Evolutionary conservation across 2,113 vertebrate genomes (phyloP).

Genomic region (Cariama cristata): DNA sequence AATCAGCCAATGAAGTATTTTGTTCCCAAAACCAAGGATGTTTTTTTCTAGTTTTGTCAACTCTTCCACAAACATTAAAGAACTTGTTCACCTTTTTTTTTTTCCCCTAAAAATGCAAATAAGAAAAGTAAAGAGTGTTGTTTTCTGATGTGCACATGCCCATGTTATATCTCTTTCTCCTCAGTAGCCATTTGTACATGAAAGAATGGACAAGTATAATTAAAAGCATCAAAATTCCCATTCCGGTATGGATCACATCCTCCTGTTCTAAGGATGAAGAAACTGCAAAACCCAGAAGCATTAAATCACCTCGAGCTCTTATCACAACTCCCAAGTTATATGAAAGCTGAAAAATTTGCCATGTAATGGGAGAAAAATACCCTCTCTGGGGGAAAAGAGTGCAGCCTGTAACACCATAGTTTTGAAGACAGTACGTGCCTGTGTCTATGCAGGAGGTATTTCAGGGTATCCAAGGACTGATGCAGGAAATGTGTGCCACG

Average conservation of each 20-base stretch:
- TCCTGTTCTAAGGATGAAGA: background rate
- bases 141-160: background rate
- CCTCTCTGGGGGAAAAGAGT: background rate
- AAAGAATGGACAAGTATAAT: background rate
- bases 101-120: background rate
- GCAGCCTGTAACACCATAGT: background rate
- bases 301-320: background rate
- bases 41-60: conserved; percentile 1
- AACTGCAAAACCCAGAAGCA: background rate
- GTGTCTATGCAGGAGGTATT: background rate
- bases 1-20: background rate
- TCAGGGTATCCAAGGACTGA: background rate
- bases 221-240: background rate
- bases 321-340: background rate
- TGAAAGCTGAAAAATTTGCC: background rate
- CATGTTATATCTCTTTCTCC: background rate
- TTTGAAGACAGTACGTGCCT: rapidly evolving
- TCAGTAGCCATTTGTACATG: background rate
- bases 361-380: background rate
- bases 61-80: background rate
- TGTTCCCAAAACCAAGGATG: background rate
- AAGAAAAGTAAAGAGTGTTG: background rate
- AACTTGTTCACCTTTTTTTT: background rate
- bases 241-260: rapidly evolving
- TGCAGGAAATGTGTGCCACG: background rate